Evolutionary conservation across 2,888 invertebrate species (phyloP).

Genomic region (Callosobruchus maculatus): DNA sequence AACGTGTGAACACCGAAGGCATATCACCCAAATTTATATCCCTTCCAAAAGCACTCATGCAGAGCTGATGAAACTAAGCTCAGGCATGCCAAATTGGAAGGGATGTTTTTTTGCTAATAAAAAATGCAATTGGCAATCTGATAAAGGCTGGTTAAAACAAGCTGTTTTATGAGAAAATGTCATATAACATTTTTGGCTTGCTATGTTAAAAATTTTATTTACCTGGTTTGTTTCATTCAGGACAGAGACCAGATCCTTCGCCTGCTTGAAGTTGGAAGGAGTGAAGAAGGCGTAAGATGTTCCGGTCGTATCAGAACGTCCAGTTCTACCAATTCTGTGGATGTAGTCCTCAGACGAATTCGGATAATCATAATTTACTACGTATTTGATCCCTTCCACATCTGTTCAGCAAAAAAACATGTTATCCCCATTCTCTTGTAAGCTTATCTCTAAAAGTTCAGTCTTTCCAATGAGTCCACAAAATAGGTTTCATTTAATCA

Average conservation of each 20-base stretch:
- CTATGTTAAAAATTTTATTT: conserved; percentile 24
- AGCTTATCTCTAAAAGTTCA: not conserved
- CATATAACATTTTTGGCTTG: no score
- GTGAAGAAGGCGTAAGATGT: conserved; percentile 96
- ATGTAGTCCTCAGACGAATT: conserved; percentile 94
- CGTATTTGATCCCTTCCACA: conserved; percentile 94
- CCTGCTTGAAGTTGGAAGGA: conserved; percentile 81
- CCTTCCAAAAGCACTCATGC: conserved; percentile 77
- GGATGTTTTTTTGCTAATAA: no score
- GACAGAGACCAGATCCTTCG: conserved; percentile 83
- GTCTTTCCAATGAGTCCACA: no score
- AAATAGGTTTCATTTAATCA: no score
- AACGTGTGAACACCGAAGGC: conserved; percentile 77
- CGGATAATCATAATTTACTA: conserved; percentile 95
- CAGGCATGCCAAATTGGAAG: conserved; percentile 77
- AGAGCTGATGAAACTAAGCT: conserved; percentile 54
- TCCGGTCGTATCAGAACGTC: conserved; percentile 80
- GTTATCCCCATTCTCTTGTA: not conserved
- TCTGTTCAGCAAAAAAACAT: conserved; percentile 55
- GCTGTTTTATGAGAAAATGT: no score
- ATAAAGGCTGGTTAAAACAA: no score
- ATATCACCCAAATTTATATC: conserved; percentile 63
- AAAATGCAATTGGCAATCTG: no score
- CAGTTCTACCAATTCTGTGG: conserved; percentile 92
- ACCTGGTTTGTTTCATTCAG: conserved; percentile 88